Percentiles rank a stretch among this genome's conserved stretches.
Conservation (phyloP, 2,888 invertebrate genomes). For the Agriotes lineatus region DNA sequence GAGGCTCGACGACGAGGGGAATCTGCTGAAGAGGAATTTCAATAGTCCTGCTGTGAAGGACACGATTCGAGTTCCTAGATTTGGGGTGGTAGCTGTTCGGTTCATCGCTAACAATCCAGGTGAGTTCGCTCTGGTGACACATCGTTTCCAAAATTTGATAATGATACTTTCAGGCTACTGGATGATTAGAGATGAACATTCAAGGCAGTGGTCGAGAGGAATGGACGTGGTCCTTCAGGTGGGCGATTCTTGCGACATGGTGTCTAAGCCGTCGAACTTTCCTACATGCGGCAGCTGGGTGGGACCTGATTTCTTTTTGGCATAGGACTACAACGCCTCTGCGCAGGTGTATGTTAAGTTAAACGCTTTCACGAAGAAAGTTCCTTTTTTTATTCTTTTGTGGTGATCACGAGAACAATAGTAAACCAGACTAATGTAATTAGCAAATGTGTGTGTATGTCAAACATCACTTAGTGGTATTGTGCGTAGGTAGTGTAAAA, state of each 20-base stretch:
- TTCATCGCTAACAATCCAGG: slow-evolving; percentile 83
- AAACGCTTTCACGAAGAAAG: no score
- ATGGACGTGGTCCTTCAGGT: slow-evolving; percentile 82
- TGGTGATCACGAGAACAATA: no score
- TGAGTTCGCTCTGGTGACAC: slow-evolving; percentile 57
- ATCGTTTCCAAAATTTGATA: no score
- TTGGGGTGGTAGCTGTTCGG: slow-evolving; percentile 77
- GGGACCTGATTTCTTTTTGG: slow-evolving; percentile 82
- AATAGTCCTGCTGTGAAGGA: slow-evolving; percentile 77
- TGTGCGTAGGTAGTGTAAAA: no score
- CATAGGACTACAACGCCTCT: no score
- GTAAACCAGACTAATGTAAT: no score
- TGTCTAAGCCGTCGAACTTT: slow-evolving; percentile 77
- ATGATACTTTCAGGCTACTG: slow-evolving; percentile 79
- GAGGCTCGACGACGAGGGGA: slow-evolving; percentile 71
- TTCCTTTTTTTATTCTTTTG: no score
- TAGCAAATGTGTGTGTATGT: no score
- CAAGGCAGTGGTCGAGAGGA: slow-evolving; percentile 81
- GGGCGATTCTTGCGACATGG: slow-evolving; percentile 75
- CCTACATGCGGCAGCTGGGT: slow-evolving; percentile 84
- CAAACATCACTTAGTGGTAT: no score
- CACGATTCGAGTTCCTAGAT: slow-evolving; percentile 79
- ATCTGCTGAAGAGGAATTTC: slow-evolving; percentile 71
- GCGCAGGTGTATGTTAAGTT: no score
- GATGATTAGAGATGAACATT: slow-evolving; percentile 83